phyloP scores from a whole-genome alignment of 2,113 vertebrate species.

The Bubo scandiacus region DNA sequence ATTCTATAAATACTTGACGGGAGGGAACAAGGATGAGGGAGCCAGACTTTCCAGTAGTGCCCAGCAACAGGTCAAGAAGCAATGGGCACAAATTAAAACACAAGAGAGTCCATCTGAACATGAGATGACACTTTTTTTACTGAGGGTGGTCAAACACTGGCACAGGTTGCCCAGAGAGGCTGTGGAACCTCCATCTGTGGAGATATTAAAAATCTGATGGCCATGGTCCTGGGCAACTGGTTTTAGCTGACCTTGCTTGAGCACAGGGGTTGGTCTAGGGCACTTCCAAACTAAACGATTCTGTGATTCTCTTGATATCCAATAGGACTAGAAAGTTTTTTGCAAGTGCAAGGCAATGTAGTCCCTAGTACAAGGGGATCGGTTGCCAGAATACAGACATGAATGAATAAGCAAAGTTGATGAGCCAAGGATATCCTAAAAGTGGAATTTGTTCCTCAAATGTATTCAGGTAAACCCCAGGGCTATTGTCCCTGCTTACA shows the following conservation, averaged over 20 bases:
- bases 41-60: neutral
- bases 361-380: neutral
- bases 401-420: neutral
- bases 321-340: neutral
- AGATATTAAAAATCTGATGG: neutral
- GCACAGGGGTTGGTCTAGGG: neutral
- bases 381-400: neutral
- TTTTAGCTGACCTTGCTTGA: neutral
- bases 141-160: neutral
- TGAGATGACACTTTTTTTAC: neutral
- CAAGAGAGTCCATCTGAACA: neutral
- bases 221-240: neutral
- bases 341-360: neutral
- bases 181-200: neutral
- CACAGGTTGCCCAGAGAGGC: neutral
- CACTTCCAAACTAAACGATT: neutral
- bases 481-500: neutral
- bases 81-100: neutral
- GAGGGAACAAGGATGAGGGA: neutral
- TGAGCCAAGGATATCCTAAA: neutral
- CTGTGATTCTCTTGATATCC: neutral
- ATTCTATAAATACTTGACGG: neutral
- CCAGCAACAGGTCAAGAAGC: neutral
- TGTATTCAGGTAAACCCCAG: neutral
- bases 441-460: neutral